phyloP scores from a whole-genome alignment of 92 coral and sea anemone genomes.

The Pocillopora grandis region DNA sequence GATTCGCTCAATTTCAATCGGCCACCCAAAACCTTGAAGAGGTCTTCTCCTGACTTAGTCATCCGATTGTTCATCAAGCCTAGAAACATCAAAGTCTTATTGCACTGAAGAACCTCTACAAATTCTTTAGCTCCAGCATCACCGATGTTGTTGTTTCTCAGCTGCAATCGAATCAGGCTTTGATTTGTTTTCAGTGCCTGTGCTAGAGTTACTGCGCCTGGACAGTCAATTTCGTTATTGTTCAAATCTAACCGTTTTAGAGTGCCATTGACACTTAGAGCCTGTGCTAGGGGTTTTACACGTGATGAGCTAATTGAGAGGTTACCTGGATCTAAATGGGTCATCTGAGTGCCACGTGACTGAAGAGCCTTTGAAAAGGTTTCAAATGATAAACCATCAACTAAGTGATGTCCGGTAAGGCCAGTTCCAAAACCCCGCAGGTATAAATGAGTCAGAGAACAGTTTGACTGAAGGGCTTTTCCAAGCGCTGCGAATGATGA shows the following conservation, averaged over 20 bases:
- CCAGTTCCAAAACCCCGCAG: background rate
- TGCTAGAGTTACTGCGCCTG: background rate
- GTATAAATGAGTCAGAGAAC: background rate
- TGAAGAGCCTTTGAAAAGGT: slow-evolving; percentile 6
- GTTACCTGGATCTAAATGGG: background rate
- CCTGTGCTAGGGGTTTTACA: background rate
- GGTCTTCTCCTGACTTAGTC: background rate
- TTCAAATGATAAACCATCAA: background rate
- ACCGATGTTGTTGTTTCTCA: background rate
- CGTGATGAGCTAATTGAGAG: background rate
- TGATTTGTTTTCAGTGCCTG: background rate
- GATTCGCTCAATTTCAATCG: too few relatives aligned
- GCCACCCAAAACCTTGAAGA: too few relatives aligned
- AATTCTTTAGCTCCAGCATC: background rate
- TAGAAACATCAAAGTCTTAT: background rate
- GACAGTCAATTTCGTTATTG: background rate
- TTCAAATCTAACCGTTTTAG: background rate
- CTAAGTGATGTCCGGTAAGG: background rate
- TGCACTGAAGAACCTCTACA: background rate
- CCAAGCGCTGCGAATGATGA: slow-evolving; percentile 9
- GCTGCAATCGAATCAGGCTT: background rate
- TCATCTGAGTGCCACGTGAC: background rate
- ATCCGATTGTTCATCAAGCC: background rate
- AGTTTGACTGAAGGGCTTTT: background rate
- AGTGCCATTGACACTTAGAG: background rate